Percentiles rank a stretch among this genome's conserved stretches.
Conservation (phyloP, 92 coral and sea anemone genomes). For the Phymanthus crucifer region DNA sequence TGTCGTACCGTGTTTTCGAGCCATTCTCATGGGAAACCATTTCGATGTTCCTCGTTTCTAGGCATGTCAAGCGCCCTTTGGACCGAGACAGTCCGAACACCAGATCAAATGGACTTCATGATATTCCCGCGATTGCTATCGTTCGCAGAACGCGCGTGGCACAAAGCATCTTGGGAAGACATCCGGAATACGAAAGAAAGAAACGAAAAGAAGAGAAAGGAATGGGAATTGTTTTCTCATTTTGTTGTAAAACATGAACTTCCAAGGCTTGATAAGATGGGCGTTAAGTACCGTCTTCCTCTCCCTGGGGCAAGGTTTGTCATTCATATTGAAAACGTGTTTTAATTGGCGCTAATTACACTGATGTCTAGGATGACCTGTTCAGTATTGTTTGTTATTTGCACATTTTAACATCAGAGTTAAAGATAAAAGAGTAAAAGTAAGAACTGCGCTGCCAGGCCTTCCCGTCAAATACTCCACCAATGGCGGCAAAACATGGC, state of each 20-base stretch:
- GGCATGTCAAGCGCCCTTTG: conserved; percentile 75
- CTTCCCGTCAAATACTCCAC: conserved; percentile 70
- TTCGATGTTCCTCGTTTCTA: conserved; percentile 9
- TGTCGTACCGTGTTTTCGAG: too few relatives aligned
- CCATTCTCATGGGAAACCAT: too few relatives aligned
- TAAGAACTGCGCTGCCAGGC: conserved; percentile 69
- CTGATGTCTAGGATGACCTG: too few relatives aligned
- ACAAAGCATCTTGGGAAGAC: conserved; percentile 75
- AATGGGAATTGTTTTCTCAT: conserved; percentile 73
- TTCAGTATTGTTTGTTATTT: too few relatives aligned
- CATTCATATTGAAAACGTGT: neutral
- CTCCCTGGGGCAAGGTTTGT: conserved; percentile 8
- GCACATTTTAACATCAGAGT: conserved; percentile 12
- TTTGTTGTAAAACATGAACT: conserved; percentile 67
- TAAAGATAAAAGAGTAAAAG: conserved; percentile 38
- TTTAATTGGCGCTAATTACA: too few relatives aligned
- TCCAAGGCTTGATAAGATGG: conserved; percentile 57
- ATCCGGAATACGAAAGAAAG: conserved; percentile 11
- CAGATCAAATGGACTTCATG: conserved; percentile 67
- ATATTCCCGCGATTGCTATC: conserved; percentile 77
- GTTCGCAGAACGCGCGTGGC: conserved; percentile 86
- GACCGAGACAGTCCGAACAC: conserved; percentile 76
- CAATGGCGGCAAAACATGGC: conserved; percentile 70
- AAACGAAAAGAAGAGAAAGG: conserved; percentile 30
- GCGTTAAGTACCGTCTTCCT: neutral